Percentiles rank a stretch among this genome's conserved stretches.
Conservation (phyloP, 1,140 invertebrate genomes). For the Epicauta chinensis region DNA sequence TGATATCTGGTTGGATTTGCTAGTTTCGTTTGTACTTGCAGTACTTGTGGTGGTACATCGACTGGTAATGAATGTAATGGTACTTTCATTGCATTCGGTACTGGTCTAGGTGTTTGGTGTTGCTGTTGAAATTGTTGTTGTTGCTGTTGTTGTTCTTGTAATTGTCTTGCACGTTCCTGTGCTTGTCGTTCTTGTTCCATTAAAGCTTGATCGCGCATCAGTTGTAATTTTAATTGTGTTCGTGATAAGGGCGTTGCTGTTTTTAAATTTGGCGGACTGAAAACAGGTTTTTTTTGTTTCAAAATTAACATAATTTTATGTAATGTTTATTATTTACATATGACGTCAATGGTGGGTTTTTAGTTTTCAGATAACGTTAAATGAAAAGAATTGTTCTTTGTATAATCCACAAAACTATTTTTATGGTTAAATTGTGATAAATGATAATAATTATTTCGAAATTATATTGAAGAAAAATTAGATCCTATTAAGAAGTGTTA, state of each 20-base stretch:
- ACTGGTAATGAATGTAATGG: conserved; percentile 56
- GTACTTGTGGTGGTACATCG: conserved; percentile 71
- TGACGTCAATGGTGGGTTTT: too few species aligned
- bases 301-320: background rate
- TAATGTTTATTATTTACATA: background rate
- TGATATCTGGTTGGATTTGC: conserved; percentile 90
- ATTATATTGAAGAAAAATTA: too few species aligned
- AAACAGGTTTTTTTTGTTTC: conserved; percentile 34
- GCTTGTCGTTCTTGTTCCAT: conserved; percentile 63
- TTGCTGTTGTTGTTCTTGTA: conserved; percentile 22
- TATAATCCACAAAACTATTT: too few species aligned
- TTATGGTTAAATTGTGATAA: too few species aligned
- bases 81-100: conserved; percentile 49
- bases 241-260: conserved; percentile 71
- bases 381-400: too few species aligned
- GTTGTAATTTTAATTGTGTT: conserved; percentile 77
- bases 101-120: conserved; percentile 46
- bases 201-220: conserved; percentile 72
- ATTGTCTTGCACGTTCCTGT: conserved; percentile 41
- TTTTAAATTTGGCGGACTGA: conserved; percentile 74
- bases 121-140: conserved; percentile 48
- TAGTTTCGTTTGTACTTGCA: conserved; percentile 75
- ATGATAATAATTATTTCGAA: too few species aligned
- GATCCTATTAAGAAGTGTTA: too few species aligned
- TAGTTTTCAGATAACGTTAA: too few species aligned